Evolutionary conservation across 2,797 vertebrate species (phyloP), one percentile per base, ranked within the genome.

Genomic region (Poeciliopsis paucimaculata): DNA sequence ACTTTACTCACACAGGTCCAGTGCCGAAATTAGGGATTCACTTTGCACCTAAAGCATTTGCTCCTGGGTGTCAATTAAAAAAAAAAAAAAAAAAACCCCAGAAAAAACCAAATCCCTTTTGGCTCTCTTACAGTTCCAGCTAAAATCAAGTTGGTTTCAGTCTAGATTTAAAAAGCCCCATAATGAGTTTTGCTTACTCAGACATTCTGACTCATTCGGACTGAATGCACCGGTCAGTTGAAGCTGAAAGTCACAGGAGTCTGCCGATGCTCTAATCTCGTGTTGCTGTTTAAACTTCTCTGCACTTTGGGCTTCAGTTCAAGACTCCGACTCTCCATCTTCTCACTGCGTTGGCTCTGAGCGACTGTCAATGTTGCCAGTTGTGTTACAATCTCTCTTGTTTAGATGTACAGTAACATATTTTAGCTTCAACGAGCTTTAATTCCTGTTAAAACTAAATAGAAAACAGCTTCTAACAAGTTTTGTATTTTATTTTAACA

Each of bases 171-270:
- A 66, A 72, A 71, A 87, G 77, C 73, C 73, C 77, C 43, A 36
- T n/a, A 13, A 41, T 77, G 26, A 60, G 53, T 76, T 57, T 77
- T 11, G 7, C 28, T 28, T 75, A 75, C 79, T 77, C 73, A 62
- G 45, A 46, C 73, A 43, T 62, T 81, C 45, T 46, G 15, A 46
- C 45, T 46, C 45, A 46, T 46, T 83, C 77, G 77, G 78, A 83
- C 82, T 85, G 83, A 23, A 62, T 46, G 72, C 74, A 75, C 10
- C 45, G 83, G 80, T 83, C 77, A 73, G 83, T 47, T 77, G 77
- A 84, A 82, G 84, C 66, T 73, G 34, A 57, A 77, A 82, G 87
- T 86, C 57, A 86, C 82, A 90, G 79, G 78, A 71, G 26, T 26
- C 72, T 2, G 36, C 10, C 70, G 73, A 75, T 78, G 46, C 45